Base-by-base conservation (phyloP, 2,113 vertebrate species). In the Cheirogaleus medius region DNA sequence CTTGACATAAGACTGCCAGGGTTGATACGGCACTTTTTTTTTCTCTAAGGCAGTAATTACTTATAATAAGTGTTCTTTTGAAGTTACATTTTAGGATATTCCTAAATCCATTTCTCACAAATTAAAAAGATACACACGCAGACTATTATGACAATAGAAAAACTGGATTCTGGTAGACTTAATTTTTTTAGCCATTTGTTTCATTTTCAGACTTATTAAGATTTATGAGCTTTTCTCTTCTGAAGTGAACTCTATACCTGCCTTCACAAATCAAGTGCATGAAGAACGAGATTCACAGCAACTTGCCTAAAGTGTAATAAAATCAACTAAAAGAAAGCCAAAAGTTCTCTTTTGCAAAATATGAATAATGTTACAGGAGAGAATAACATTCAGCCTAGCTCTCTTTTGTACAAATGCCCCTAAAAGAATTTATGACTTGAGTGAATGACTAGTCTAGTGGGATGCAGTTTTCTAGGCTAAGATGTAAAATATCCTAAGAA, bases 281-380 rank as follows among this genome's bases (percentile, higher is more conserved):
- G 95, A 78, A 94, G 6, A 93, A 91, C 52, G 80, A 0, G 10
- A 25, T 77, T 97, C 80, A 91, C 6, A 87, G 52, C 10, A 83
- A 95, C 64, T 96, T 74, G 52, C 66, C 49, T 74, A 42, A 78
- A 92, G 73, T 94, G 4, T 18, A 97, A 95, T 90, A 97, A 96
- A 98, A 97, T 77, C 32, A 14, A 85, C 10, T 85, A 69, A 73
- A 95, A 94, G 18, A 81, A 90, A 69, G 39, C 37, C 15, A 71
- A 52, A 93, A 88, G 25, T 93, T 98, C 80, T 87, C 91, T 96
- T 96, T 95, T 95, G 34, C 34, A 96, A 95, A 95, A 74, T 96
- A 78, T 60, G 97, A n/a, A 27, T 87, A 80, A 76, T 29, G 39
- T 90, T 77, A 64, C 21, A 87, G 82, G 83, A 39, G 39, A 94